Evolutionary conservation across 1,140 invertebrate species (phyloP).

Genomic region (Aphelenchoides fujianensis): DNA sequence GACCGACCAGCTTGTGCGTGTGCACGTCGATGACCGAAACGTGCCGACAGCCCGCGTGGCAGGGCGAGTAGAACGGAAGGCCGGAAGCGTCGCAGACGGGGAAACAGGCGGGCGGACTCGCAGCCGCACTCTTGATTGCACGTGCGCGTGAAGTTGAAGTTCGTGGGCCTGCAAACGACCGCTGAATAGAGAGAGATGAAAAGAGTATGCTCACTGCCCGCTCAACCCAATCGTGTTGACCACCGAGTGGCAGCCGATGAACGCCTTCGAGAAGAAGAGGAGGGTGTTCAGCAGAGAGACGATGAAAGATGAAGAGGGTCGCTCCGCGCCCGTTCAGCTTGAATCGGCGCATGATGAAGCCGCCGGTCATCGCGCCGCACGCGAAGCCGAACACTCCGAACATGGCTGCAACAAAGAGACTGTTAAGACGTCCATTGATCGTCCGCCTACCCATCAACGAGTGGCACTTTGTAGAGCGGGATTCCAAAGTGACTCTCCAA

Average conservation of each 20-base stretch:
- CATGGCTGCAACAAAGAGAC: slow-evolving; percentile 40
- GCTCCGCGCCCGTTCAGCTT: slow-evolving; percentile 56
- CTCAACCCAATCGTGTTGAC: slow-evolving; percentile 43
- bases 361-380: slow-evolving; percentile 31
- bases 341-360: slow-evolving; percentile 41
- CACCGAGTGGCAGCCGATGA: slow-evolving; percentile 56
- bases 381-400: slow-evolving; percentile 62
- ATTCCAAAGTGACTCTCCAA: slow-evolving; percentile 61
- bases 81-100: slow-evolving; percentile 56
- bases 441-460: slow-evolving; percentile 53
- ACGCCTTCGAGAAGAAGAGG: slow-evolving; percentile 50
- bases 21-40: slow-evolving; percentile 25
- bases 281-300: slow-evolving; percentile 46
- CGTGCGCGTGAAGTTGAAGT: slow-evolving; percentile 56
- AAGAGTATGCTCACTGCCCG: slow-evolving; percentile 34
- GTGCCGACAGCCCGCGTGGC: slow-evolving; percentile 59
- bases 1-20: slow-evolving; percentile 32
- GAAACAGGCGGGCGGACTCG: slow-evolving; percentile 52
- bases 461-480: slow-evolving; percentile 60
- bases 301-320: slow-evolving; percentile 53
- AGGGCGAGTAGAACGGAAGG: slow-evolving; percentile 54
- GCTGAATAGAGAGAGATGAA: no score
- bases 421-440: neutral
- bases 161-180: slow-evolving; percentile 20
- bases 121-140: slow-evolving; percentile 56